A percentile compares a stretch with the other conserved stretches of the same genome.
These are phyloP conservation scores for Rhagonycha lutea DNA, from an alignment of 2,888 invertebrate genomes.

Conservation along the genomic window DNA sequence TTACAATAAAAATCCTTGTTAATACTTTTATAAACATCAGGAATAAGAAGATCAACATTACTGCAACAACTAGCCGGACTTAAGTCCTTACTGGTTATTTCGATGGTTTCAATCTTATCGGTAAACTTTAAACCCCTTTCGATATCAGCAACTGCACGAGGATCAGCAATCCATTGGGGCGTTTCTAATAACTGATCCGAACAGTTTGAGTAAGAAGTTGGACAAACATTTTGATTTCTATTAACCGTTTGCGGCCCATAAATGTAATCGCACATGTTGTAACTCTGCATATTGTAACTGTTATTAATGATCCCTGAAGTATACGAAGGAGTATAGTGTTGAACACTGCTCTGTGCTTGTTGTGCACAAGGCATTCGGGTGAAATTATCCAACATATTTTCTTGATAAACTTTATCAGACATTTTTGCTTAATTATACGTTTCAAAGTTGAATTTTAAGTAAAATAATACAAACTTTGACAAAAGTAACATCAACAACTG, in stretches of 20 bases:
- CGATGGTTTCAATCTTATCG: conserved; percentile 48
- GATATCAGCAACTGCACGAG: conserved; percentile 33
- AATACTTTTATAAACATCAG: conserved; percentile 44
- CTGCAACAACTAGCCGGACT: conserved; percentile 49
- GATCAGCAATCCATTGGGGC: conserved; percentile 36
- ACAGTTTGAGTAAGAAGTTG: conserved; percentile 16
- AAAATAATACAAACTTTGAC: background rate
- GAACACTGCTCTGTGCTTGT: conserved; percentile 26
- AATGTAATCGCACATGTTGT: conserved; percentile 32
- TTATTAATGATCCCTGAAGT: conserved; percentile 19
- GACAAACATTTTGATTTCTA: conserved; percentile 29
- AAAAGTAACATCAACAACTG: background rate
- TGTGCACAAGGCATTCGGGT: conserved; percentile 32
- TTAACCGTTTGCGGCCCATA: conserved; percentile 31
- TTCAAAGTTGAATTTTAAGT: background rate
- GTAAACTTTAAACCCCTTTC: conserved; percentile 37
- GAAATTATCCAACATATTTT: conserved; percentile 14
- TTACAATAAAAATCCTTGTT: conserved; percentile 38
- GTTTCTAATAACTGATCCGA: conserved; percentile 19
- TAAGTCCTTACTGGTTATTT: conserved; percentile 48
- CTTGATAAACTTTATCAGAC: conserved; percentile 20
- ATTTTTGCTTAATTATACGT: background rate
- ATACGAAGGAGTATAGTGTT: conserved; percentile 27
- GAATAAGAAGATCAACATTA: conserved; percentile 42
- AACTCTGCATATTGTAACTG: conserved; percentile 23